A percentile compares a stretch with the other conserved stretches of the same genome.
These are phyloP conservation scores for Synaphobranchus kaupii DNA, from an alignment of 2,797 vertebrate genomes.

Conservation along the genomic window DNA sequence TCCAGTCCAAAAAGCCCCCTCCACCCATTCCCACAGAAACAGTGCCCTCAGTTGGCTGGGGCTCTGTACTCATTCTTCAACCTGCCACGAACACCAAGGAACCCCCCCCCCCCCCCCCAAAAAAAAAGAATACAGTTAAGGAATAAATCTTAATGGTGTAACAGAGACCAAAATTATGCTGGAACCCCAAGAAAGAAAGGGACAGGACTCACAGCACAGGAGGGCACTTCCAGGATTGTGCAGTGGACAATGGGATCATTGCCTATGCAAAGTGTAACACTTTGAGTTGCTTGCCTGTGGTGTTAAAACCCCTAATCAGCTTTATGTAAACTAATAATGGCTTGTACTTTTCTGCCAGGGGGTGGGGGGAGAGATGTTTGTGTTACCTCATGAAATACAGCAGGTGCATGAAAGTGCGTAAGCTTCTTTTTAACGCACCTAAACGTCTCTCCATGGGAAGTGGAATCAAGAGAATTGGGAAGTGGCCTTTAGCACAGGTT, in stretches of 20 bases:
- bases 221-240: slow-evolving; percentile 25
- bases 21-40: not conserved
- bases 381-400: not conserved
- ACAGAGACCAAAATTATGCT: not conserved
- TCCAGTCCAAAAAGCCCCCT: not conserved
- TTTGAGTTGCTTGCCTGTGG: slow-evolving; percentile 35
- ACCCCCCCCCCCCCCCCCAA: not conserved
- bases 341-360: slow-evolving; percentile 23
- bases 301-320: slow-evolving; percentile 18
- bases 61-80: not conserved
- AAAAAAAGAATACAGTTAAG: not conserved
- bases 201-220: not conserved
- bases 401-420: not conserved
- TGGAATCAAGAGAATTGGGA: not conserved
- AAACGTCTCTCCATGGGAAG: not conserved
- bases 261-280: slow-evolving; percentile 15
- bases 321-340: slow-evolving; percentile 24
- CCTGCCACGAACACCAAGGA: not conserved
- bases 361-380: not conserved
- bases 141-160: not conserved
- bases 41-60: not conserved
- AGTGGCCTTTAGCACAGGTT: not conserved
- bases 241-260: slow-evolving; percentile 55
- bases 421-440: not conserved
- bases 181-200: not conserved